These are phyloP conservation scores for Eulemur mongoz DNA, from an alignment of 2,797 vertebrate genomes.

Conservation along the genomic window DNA sequence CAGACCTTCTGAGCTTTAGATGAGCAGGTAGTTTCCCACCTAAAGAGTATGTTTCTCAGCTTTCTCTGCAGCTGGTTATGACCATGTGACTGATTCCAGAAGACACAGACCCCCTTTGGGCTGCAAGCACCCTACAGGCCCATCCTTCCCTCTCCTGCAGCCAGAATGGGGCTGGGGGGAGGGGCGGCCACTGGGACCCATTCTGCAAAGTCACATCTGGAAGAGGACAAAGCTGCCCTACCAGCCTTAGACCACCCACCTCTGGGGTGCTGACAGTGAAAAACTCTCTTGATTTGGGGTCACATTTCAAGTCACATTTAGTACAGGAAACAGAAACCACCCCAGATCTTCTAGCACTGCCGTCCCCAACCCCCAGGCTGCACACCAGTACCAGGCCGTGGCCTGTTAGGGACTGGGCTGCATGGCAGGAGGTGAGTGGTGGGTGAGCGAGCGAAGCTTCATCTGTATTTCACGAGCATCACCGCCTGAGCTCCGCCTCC, in stretches of 20 bases:
- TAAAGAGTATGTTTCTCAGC: accelerated
- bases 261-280: neutral
- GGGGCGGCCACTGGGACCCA: neutral
- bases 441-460: no score
- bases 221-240: neutral
- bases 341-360: neutral
- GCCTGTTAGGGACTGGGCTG: no score
- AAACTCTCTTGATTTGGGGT: neutral
- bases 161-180: no score
- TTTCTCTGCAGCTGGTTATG: neutral
- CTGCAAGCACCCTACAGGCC: neutral
- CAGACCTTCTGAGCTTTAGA: no score
- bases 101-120: neutral
- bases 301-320: neutral
- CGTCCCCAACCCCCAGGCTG: no score
- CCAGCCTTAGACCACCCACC: neutral
- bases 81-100: accelerated
- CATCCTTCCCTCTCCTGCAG: no score
- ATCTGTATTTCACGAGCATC: no score
- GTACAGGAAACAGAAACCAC: neutral
- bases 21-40: accelerated
- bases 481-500: no score
- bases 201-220: accelerated
- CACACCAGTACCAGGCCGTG: no score
- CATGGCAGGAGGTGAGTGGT: no score